Base-by-base conservation (phyloP, 2,888 invertebrate genomes). In the Schizotus pectinicornis region DNA sequence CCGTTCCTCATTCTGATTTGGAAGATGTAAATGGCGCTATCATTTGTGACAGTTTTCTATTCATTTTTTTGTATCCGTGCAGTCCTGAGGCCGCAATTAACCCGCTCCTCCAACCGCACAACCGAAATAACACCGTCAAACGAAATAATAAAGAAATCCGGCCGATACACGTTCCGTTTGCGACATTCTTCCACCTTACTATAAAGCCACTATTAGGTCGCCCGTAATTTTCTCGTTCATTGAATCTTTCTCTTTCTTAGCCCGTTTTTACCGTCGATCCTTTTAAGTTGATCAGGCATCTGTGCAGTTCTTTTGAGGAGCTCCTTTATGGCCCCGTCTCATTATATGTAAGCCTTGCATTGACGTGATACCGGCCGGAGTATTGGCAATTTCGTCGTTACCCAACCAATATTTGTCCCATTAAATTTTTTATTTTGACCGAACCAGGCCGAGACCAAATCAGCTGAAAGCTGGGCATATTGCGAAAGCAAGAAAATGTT, bases 201-300 rank as follows among this genome's bases (percentile, higher is more conserved):
- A 56, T 50, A 52, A 56, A 59, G 53, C 59, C 50, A 65, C 60
- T 67, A 66, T 67, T 67, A 64, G 64, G 62, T 66, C 64, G 50
- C 62, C 22, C 33, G 67, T 68, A 69, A 71, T 71, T 71, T 71
- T 69, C 69, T 59, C 66, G 63, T 69, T 68, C 71, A 69, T 64
- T 69, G 69, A 67, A 66, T 65, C 60, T 65, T 59, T 64, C 39
- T 59, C 52, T 47, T 62, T 54, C 54, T 53, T 57, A 56, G 46
- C 39, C 49, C 56, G 59, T 56, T 56, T 51, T 53, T 54, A 59
- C 56, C 57, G 36, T 33, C 53, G 56, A 59, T 63, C 63, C 59
- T 61, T 67, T 67, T 65, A 63, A 67, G 55, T 65, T 67, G 64
- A 64, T 63, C 64, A 64, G 58, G 58, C 64, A 64, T 63, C 63